Conservation (phyloP, 2,113 vertebrate genomes). For the Apodemus sylvaticus region DNA sequence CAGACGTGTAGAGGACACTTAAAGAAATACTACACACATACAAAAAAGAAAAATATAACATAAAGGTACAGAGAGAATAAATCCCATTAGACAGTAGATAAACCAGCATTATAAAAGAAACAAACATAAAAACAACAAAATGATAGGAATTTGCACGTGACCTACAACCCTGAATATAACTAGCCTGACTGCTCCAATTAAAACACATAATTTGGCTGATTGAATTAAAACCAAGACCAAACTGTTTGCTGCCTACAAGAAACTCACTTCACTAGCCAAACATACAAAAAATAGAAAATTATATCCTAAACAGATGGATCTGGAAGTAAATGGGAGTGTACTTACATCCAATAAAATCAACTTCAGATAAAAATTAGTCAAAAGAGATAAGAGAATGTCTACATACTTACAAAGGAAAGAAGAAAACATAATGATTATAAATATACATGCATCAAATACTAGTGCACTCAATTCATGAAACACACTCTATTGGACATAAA, state of each 20-base stretch:
- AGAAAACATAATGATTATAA: not conserved
- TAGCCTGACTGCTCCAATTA: not conserved
- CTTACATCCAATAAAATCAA: not conserved
- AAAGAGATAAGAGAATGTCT: not conserved
- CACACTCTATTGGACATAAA: not conserved
- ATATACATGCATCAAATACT: not conserved
- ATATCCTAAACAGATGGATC: not conserved
- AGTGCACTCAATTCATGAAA: not conserved
- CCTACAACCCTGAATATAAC: not conserved
- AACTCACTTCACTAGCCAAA: not conserved
- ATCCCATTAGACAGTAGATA: not conserved
- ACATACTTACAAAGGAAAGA: not conserved
- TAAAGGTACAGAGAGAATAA: not conserved
- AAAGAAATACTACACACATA: not conserved
- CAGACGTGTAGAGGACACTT: not conserved
- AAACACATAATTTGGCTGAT: not conserved
- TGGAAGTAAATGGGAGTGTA: not conserved
- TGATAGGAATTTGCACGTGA: not conserved
- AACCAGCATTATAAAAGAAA: not conserved
- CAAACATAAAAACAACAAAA: not conserved
- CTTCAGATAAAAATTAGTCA: not conserved
- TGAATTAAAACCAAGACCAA: not conserved
- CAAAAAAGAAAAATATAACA: not conserved
- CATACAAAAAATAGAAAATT: not conserved
- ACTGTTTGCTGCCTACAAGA: not conserved